Evolutionary conservation across 1,140 invertebrate species (phyloP).

Genomic region (Polypedilum vanderplanki): DNA sequence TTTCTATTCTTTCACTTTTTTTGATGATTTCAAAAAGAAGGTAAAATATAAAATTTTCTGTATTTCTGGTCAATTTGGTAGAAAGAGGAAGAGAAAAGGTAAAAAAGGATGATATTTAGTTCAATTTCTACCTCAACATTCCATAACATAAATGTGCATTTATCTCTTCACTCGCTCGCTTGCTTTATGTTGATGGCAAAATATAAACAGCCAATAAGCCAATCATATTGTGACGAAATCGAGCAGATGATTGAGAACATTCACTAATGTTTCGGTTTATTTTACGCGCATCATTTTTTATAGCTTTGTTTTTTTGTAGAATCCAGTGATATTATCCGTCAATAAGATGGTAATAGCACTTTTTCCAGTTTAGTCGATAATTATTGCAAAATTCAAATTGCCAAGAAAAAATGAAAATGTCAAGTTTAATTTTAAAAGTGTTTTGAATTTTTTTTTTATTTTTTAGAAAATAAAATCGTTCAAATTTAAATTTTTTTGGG

Average conservation of each 20-base stretch:
- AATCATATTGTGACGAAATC: slow-evolving; percentile 6
- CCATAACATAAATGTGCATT: not conserved
- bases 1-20: not conserved
- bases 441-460: too few species aligned
- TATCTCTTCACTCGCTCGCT: not conserved
- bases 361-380: too few species aligned
- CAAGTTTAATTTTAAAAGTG: too few species aligned
- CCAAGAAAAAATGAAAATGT: too few species aligned
- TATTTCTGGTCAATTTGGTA: not conserved
- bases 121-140: not conserved
- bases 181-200: not conserved
- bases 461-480: too few species aligned
- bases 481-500: too few species aligned
- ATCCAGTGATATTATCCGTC: too few species aligned
- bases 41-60: not conserved
- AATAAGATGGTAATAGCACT: too few species aligned
- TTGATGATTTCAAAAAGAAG: not conserved
- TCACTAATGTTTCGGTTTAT: not conserved
- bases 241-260: slow-evolving; percentile 3
- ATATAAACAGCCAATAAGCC: not conserved
- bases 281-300: slow-evolving; percentile 5
- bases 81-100: not conserved
- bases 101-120: not conserved
- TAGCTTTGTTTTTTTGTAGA: not conserved
- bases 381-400: too few species aligned